phyloP scores from a whole-genome alignment of 1,140 invertebrate species.

The Formica exsecta region DNA sequence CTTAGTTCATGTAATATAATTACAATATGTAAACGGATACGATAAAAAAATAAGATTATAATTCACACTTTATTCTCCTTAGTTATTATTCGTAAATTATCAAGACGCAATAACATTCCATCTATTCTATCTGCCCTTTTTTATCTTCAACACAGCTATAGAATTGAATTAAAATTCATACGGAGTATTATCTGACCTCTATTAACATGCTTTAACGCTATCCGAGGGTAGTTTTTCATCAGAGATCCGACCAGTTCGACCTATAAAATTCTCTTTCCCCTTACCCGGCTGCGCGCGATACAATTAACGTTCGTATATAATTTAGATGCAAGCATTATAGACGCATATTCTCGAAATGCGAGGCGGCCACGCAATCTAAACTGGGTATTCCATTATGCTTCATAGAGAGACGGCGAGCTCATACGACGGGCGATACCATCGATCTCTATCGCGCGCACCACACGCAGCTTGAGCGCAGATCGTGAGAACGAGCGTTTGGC shows the following conservation, averaged over 20 bases:
- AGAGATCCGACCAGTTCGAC: not conserved
- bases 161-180: conserved; percentile 45
- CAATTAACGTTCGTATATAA: conserved; percentile 39
- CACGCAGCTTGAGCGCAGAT: not conserved
- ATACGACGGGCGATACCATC: conserved; percentile 6
- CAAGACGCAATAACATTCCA: not conserved
- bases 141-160: not conserved
- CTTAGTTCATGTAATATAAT: conserved; percentile 18
- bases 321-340: conserved; percentile 2
- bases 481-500: conserved; percentile 37
- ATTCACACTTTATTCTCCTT: conserved; percentile 10
- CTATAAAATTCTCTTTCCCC: conserved; percentile 11
- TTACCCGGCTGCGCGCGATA: not conserved
- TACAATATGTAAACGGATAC: conserved; percentile 34
- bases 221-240: conserved; percentile 3
- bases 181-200: conserved; percentile 4
- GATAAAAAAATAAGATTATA: conserved; percentile 29
- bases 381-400: not conserved
- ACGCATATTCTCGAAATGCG: conserved; percentile 28
- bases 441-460: conserved; percentile 1
- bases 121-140: not conserved
- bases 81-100: conserved; percentile 37
- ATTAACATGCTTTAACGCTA: conserved; percentile 47
- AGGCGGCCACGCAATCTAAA: not conserved
- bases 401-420: not conserved